Conservation (phyloP, 2,888 invertebrate genomes). For the Rambutsinella grinnellia region DNA sequence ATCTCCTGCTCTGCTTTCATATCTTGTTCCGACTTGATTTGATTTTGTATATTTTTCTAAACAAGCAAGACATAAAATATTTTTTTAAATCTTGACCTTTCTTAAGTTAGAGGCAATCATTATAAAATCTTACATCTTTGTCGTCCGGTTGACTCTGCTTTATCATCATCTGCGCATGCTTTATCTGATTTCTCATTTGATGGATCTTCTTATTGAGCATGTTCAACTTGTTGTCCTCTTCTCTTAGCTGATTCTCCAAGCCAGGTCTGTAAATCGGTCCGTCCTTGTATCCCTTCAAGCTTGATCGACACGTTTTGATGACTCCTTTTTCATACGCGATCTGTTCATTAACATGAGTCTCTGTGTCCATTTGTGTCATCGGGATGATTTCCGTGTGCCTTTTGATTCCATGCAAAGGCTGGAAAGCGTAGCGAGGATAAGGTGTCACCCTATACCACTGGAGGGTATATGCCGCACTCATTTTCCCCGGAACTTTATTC, state of each 20-base stretch:
- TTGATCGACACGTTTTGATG: slow-evolving; percentile 5
- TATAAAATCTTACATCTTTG: slow-evolving; percentile 22
- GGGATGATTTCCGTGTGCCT: slow-evolving; percentile 28
- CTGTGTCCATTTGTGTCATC: slow-evolving; percentile 13
- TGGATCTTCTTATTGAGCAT: slow-evolving; percentile 17
- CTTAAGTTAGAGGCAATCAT: too few relatives aligned
- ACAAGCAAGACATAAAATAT: neutral
- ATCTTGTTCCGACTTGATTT: slow-evolving; percentile 12
- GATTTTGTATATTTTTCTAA: slow-evolving; percentile 20
- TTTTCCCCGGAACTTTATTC: slow-evolving; percentile 6
- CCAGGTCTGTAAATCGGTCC: neutral
- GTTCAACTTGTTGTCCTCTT: neutral
- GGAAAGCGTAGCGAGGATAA: slow-evolving; percentile 15
- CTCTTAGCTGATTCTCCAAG: neutral
- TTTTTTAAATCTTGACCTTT: too few relatives aligned
- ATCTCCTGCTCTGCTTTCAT: slow-evolving; percentile 5
- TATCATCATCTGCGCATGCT: slow-evolving; percentile 5
- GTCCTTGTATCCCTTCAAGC: neutral
- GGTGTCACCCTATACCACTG: slow-evolving; percentile 33
- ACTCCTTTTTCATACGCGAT: slow-evolving; percentile 6
- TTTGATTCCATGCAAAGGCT: neutral
- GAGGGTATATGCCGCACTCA: slow-evolving; percentile 14
- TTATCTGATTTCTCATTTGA: slow-evolving; percentile 1
- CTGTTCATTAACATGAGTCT: slow-evolving; percentile 6
- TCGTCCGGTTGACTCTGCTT: neutral